phyloP scores from a whole-genome alignment of 2,888 invertebrate species.

The Ernsta delagoae region DNA sequence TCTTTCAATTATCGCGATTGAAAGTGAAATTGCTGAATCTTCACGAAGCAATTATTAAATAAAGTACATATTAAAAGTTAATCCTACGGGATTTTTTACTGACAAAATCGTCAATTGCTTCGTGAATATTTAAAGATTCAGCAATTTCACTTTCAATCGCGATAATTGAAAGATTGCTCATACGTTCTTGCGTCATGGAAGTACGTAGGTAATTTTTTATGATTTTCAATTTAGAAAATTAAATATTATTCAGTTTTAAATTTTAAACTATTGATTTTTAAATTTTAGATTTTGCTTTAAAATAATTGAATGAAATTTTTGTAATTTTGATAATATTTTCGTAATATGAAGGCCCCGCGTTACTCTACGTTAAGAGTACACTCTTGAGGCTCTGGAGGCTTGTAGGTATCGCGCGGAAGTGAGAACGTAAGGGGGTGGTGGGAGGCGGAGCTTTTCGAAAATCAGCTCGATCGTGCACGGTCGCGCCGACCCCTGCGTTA shows the following conservation, averaged over 20 bases:
- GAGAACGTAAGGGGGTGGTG: too few species aligned
- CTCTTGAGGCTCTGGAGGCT: too few species aligned
- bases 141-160: conserved; percentile 2
- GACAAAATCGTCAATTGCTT: conserved; percentile 8
- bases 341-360: too few species aligned
- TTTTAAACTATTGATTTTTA: too few species aligned
- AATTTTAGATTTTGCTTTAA: too few species aligned
- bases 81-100: conserved; percentile 13
- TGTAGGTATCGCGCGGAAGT: too few species aligned
- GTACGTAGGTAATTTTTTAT: conserved; percentile 4
- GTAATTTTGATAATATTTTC: too few species aligned
- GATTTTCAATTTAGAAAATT: conserved; percentile 1
- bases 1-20: conserved; percentile 6
- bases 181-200: conserved; percentile 4
- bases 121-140: conserved; percentile 4
- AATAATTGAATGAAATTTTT: too few species aligned
- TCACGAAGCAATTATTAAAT: conserved; percentile 13
- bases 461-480: too few species aligned
- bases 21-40: conserved; percentile 1
- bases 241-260: neutral
- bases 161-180: conserved; percentile 7
- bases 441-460: too few species aligned
- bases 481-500: neutral
- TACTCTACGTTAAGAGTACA: too few species aligned
- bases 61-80: conserved; percentile 13